Percentiles rank a stretch among this genome's conserved stretches.
These are phyloP conservation scores for Melinaea menophilus DNA, from an alignment of 2,888 invertebrate species.

Conservation along the genomic window DNA sequence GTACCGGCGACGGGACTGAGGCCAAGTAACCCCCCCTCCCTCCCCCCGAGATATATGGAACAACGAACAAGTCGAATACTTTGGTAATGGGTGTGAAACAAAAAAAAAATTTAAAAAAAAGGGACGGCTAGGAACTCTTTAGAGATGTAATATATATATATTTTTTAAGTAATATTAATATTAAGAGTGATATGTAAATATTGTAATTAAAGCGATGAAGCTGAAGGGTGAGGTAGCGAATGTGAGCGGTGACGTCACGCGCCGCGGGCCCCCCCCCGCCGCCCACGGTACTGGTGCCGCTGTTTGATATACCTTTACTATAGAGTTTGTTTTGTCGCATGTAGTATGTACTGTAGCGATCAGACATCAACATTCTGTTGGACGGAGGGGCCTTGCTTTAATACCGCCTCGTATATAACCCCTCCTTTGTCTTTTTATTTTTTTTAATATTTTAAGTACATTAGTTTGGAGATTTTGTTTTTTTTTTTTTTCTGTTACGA, in stretches of 20 bases:
- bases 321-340: neutral
- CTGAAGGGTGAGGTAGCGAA: slow-evolving; percentile 63
- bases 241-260: slow-evolving; percentile 56
- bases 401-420: no score
- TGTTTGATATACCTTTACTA: neutral
- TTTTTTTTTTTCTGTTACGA: no score
- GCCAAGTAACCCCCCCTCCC: slow-evolving; percentile 55
- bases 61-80: slow-evolving; percentile 41
- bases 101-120: neutral
- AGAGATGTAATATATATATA: no score
- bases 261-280: slow-evolving; percentile 52
- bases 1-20: slow-evolving; percentile 66
- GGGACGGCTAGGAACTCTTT: no score
- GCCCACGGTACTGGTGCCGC: slow-evolving; percentile 59
- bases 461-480: neutral
- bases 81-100: slow-evolving; percentile 50
- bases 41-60: slow-evolving; percentile 39
- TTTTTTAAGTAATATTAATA: no score
- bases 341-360: neutral
- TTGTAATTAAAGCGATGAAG: slow-evolving; percentile 72
- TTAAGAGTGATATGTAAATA: slow-evolving; percentile 19
- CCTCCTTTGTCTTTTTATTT: neutral
- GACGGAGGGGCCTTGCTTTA: neutral
- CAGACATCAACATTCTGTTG: neutral
- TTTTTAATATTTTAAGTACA: neutral